A percentile compares a stretch with the other conserved stretches of the same genome.
These are phyloP conservation scores for Gastrophryne carolinensis DNA, from an alignment of 2,797 vertebrate species.

Conservation along the genomic window DNA sequence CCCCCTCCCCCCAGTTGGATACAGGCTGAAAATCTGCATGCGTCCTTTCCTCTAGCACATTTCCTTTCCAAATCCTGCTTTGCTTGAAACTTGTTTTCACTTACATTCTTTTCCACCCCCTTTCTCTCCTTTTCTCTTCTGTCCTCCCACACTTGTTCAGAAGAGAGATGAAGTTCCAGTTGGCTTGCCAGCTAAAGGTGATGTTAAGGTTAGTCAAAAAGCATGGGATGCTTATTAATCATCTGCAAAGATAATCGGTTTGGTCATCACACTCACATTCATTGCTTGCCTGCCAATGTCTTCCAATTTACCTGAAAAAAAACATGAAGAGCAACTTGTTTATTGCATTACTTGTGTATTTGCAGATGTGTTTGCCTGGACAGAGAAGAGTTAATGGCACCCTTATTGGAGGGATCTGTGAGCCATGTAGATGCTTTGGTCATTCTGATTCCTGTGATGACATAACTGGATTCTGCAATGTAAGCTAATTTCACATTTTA, in stretches of 20 bases:
- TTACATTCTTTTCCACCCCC: slow-evolving; percentile 33
- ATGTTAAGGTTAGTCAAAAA: slow-evolving; percentile 64
- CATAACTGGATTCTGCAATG: slow-evolving; percentile 84
- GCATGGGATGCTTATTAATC: slow-evolving; percentile 9
- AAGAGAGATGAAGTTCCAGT: slow-evolving; percentile 62
- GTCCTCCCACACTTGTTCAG: slow-evolving; percentile 69
- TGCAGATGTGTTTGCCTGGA: slow-evolving; percentile 77
- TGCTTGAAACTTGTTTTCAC: slow-evolving; percentile 49
- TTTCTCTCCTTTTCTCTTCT: slow-evolving; percentile 62
- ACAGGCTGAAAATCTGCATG: no score
- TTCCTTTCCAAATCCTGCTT: slow-evolving; percentile 15
- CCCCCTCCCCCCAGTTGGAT: no score
- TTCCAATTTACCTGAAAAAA: not conserved
- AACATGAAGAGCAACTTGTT: not conserved
- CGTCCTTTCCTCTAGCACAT: no score
- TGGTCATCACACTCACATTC: not conserved
- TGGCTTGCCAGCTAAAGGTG: slow-evolving; percentile 61
- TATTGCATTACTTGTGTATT: slow-evolving; percentile 35
- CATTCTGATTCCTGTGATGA: slow-evolving; percentile 80
- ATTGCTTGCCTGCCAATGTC: not conserved
- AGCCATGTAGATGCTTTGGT: slow-evolving; percentile 80
- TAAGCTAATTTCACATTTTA: slow-evolving; percentile 72
- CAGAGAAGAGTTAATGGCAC: slow-evolving; percentile 83
- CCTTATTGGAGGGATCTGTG: slow-evolving; percentile 82
- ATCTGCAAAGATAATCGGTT: not conserved